A percentile compares a stretch with the other conserved stretches of the same genome.
These are phyloP conservation scores for Acanthococcus lagerstroemiae DNA, from an alignment of 2,888 invertebrate genomes.

Conservation along the genomic window DNA sequence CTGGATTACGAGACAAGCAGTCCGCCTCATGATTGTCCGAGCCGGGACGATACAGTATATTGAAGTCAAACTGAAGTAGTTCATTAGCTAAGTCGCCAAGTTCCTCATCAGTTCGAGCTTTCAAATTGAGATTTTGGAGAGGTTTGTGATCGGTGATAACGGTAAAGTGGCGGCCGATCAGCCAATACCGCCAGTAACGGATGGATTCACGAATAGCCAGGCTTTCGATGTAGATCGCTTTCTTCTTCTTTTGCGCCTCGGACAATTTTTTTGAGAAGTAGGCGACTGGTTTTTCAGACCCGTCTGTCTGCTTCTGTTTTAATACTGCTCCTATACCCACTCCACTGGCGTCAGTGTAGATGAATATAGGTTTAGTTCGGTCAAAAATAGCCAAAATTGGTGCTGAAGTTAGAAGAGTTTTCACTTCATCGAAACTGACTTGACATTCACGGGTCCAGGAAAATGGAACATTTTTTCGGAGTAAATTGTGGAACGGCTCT, in stretches of 20 bases:
- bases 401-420: background rate
- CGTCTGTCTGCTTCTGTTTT: constrained; percentile 35
- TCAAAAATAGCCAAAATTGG: background rate
- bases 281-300: constrained; percentile 33
- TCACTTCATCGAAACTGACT: background rate
- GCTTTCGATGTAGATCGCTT: constrained; percentile 32
- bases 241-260: constrained; percentile 27
- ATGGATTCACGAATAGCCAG: constrained; percentile 31
- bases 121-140: constrained; percentile 34
- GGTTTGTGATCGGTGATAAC: constrained; percentile 33
- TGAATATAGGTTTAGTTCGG: background rate
- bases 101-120: constrained; percentile 34
- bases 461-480: background rate
- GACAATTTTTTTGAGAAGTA: constrained; percentile 33
- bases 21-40: constrained; percentile 35
- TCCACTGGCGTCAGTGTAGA: constrained; percentile 33
- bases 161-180: constrained; percentile 22
- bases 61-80: constrained; percentile 35
- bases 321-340: constrained; percentile 36
- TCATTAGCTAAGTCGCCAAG: constrained; percentile 35
- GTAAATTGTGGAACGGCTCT: constrained; percentile 3
- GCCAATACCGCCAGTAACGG: constrained; percentile 31
- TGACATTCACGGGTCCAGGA: background rate
- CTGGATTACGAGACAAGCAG: constrained; percentile 34
- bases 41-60: constrained; percentile 34